A percentile compares a stretch with the other conserved stretches of the same genome.
Evolutionary conservation across 2,888 invertebrate species (phyloP).

Genomic region (Cheilosia vulpina): DNA sequence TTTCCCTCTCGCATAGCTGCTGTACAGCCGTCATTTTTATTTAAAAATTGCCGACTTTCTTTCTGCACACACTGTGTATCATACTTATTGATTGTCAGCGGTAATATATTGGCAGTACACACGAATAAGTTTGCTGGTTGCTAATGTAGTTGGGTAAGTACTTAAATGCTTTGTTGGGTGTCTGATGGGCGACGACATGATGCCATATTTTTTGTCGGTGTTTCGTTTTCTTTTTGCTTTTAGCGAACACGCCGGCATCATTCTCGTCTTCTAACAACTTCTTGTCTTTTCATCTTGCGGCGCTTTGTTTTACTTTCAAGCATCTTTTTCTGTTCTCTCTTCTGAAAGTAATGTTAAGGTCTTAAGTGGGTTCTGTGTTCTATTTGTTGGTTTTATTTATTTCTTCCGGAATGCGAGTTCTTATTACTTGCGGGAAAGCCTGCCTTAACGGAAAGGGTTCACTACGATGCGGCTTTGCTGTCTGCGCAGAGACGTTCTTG

Average conservation of each 20-base stretch:
- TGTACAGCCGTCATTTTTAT: too few species aligned
- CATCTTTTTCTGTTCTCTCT: slow-evolving; percentile 2
- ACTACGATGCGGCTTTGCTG: slow-evolving; percentile 1
- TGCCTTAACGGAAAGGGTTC: slow-evolving; percentile 38
- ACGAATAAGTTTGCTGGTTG: slow-evolving; percentile 3
- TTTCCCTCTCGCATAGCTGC: too few species aligned
- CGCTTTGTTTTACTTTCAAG: slow-evolving; percentile 27
- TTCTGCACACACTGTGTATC: neutral
- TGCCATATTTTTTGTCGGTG: slow-evolving; percentile 32
- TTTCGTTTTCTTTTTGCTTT: neutral
- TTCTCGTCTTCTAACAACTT: neutral
- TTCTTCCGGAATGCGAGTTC: slow-evolving; percentile 49
- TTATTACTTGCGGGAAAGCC: slow-evolving; percentile 6
- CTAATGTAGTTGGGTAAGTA: neutral
- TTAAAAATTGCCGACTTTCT: neutral
- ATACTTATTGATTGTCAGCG: neutral
- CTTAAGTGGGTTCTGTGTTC: slow-evolving; percentile 25
- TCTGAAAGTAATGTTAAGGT: slow-evolving; percentile 27
- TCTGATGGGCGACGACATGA: slow-evolving; percentile 5
- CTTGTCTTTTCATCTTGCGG: slow-evolving; percentile 10
- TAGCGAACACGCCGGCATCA: slow-evolving; percentile 11
- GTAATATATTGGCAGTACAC: neutral
- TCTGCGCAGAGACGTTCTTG: neutral
- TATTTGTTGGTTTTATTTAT: slow-evolving; percentile 19
- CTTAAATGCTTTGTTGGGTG: neutral